These are phyloP conservation scores for Drosophila willistoni DNA, from an alignment of 1,140 invertebrate genomes.

Conservation along the genomic window DNA sequence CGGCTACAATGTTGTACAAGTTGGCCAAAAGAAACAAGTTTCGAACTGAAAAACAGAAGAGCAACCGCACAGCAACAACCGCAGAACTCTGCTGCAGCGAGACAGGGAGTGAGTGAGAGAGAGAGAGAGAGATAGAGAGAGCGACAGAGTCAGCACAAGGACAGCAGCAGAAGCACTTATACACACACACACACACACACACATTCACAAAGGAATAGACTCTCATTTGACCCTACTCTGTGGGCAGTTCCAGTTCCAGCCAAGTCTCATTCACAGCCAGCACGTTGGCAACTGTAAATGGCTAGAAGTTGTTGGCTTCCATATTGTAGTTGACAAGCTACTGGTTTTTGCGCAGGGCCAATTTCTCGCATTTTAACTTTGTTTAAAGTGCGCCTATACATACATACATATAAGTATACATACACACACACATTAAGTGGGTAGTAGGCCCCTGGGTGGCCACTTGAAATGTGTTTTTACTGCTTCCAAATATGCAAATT, in stretches of 20 bases:
- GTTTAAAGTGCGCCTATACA: constrained; percentile 72
- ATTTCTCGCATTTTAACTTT: constrained; percentile 79
- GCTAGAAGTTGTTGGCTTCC: constrained; percentile 53
- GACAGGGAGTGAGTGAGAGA: constrained; percentile 15
- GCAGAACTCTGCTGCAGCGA: constrained; percentile 12
- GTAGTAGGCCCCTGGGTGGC: constrained; percentile 61
- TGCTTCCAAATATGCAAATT: constrained; percentile 80
- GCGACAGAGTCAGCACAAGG: constrained; percentile 33
- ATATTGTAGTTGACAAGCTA: constrained; percentile 47
- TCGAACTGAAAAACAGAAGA: constrained; percentile 60
- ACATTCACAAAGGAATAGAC: background rate
- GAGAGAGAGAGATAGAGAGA: constrained; percentile 25
- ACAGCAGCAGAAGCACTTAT: constrained; percentile 30
- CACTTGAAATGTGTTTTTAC: constrained; percentile 79
- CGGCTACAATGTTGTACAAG: constrained; percentile 76
- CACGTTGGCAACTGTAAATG: constrained; percentile 73
- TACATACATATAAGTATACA: constrained; percentile 22
- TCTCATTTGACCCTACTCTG: constrained; percentile 19
- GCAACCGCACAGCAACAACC: constrained; percentile 12
- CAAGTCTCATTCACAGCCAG: constrained; percentile 37
- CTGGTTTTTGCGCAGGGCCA: constrained; percentile 70
- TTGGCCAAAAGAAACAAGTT: constrained; percentile 78
- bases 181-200: constrained; percentile 9
- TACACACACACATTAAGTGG: background rate
- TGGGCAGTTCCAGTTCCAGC: constrained; percentile 50